Conservation (phyloP, 1,140 invertebrate genomes). For the Neodiprion pinetum region DNA sequence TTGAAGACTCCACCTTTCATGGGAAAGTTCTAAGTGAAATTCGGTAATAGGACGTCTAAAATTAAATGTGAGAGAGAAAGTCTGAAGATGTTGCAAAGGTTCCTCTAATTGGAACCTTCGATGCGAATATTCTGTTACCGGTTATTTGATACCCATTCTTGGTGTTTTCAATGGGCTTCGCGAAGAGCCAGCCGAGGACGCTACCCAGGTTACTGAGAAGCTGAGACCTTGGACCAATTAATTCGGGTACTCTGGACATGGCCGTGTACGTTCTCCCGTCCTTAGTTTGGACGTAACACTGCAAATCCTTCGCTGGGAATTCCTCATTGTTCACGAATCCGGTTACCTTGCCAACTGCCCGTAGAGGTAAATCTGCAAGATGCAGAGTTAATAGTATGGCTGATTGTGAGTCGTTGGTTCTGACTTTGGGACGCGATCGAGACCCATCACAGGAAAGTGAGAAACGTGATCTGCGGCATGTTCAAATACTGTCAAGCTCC, state of each 20-base stretch:
- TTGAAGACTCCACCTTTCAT: conserved; percentile 82
- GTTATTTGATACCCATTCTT: conserved; percentile 88
- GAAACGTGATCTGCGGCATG: not conserved
- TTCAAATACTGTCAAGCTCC: not conserved
- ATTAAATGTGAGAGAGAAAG: not conserved
- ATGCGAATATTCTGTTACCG: conserved; percentile 56
- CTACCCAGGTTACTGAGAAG: conserved; percentile 79
- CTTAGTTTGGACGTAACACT: conserved; percentile 88
- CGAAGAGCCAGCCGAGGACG: conserved; percentile 92
- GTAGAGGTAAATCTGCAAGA: conserved; percentile 73
- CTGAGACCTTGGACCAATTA: conserved; percentile 81
- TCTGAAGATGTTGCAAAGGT: not conserved
- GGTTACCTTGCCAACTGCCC: conserved; percentile 85
- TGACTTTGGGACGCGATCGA: too few species aligned
- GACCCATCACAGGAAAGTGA: too few species aligned
- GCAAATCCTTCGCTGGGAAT: conserved; percentile 82
- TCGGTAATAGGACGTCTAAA: not conserved
- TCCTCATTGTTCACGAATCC: conserved; percentile 80
- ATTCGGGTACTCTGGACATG: conserved; percentile 76
- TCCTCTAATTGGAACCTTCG: conserved; percentile 4
- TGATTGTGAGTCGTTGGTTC: too few species aligned
- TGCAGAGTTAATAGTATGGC: conserved; percentile 32
- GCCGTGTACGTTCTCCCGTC: conserved; percentile 93
- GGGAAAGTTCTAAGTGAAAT: conserved; percentile 18
- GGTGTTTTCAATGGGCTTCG: conserved; percentile 74